phyloP scores from a whole-genome alignment of 2,888 invertebrate genomes.

The Tanypteryx hageni region DNA sequence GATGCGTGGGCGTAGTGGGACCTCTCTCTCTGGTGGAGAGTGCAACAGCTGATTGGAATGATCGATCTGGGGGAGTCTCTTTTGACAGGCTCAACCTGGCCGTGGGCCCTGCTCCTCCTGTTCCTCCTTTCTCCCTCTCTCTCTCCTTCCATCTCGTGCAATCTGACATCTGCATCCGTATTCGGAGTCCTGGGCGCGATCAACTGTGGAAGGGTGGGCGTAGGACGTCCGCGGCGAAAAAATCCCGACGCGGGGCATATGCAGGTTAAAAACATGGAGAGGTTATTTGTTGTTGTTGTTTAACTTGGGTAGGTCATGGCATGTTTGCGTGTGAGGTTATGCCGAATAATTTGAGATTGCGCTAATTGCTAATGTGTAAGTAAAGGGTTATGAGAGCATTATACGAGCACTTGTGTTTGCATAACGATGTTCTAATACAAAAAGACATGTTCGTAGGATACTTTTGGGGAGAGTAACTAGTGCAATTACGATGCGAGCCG shows the following conservation, averaged over 20 bases:
- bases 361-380: too few relatives aligned
- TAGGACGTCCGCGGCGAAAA: not conserved
- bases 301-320: conserved; percentile 38
- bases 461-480: too few relatives aligned
- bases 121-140: not conserved
- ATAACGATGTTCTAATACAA: too few relatives aligned
- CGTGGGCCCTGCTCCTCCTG: not conserved
- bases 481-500: too few relatives aligned
- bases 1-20: not conserved
- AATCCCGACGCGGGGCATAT: not conserved
- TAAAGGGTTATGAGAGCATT: too few relatives aligned
- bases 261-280: conserved; percentile 34
- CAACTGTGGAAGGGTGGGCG: not conserved
- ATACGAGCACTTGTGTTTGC: too few relatives aligned
- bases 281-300: conserved; percentile 25
- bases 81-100: conserved; percentile 38
- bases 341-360: too few relatives aligned
- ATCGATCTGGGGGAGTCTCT: conserved; percentile 39
- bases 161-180: conserved; percentile 34
- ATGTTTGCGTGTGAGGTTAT: not conserved
- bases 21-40: not conserved
- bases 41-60: conserved; percentile 49
- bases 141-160: not conserved
- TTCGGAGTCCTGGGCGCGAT: conserved; percentile 14
- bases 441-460: too few relatives aligned